Base-by-base conservation (phyloP, 2,888 invertebrate genomes). In the Lycia hirtaria region DNA sequence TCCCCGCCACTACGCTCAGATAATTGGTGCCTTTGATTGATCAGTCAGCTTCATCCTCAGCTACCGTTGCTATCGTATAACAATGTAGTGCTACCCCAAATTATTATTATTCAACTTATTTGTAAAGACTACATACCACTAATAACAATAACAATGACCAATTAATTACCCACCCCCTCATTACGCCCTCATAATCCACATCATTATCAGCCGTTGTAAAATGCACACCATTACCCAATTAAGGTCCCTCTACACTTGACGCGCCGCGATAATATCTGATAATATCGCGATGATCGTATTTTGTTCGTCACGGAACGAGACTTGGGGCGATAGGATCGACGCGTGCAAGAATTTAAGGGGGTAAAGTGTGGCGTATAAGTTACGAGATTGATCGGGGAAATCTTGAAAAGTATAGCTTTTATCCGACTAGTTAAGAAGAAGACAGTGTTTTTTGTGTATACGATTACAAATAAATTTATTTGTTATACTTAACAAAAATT, bases 161-260 rank as follows among this genome's bases (percentile, higher is more conserved):
- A 57, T 43, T 45, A 57, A 57, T 57, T 52, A 51, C 1, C 22
- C 47, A 40, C 52, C 53, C 53, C 43, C 17, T 33, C 6, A 9
- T 3, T 4, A 14, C 33, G 5, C 14, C 14, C 19, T 4, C 17
- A 19, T 37, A 10, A n/a, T 37, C 20, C 17, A 37, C 7, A 14
- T 14, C 38, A 22, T 40, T 40, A 40, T 40, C 22, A 22, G 14
- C 6, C 12, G 20, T 33, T 28, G 41, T 41, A 56, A 49, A 61
- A 57, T 52, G 30, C 55, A 59, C 62, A 52, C 54, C 51, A 62
- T 62, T 56, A 65, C 47, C 56, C 58, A 65, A 65, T 65, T 62
- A 65, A 28, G 54, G 56, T 32, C 35, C 15, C 40, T 58, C 17
- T 43, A 49, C 65, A 60, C 60, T 59, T 55, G 54, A 37, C 51